Evolutionary conservation across 2,888 invertebrate genomes (phyloP).

Genomic region (Drosophila nr. medialis): DNA sequence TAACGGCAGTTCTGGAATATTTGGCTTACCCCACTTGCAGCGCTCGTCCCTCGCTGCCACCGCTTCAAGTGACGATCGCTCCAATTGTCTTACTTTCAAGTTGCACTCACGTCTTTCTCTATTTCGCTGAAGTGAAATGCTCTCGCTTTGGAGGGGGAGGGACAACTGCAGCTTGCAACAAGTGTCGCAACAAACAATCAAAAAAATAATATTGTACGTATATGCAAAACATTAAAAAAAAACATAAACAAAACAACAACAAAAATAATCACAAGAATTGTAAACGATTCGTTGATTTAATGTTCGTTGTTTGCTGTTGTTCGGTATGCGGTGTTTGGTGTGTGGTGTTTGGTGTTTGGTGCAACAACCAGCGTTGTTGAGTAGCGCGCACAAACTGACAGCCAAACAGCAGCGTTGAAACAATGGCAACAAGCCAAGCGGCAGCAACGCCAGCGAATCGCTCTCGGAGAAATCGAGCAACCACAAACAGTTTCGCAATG

Average conservation of each 20-base stretch:
- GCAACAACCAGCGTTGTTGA: constrained; percentile 70
- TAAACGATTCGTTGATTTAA: constrained; percentile 8
- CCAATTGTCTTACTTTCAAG: background rate
- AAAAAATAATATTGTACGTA: constrained; percentile 4
- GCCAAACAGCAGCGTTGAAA: constrained; percentile 36
- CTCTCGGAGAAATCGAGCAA: constrained; percentile 37
- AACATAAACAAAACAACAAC: constrained; percentile 15
- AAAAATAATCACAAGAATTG: constrained; percentile 12
- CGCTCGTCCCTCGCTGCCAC: background rate
- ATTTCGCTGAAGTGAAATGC: constrained; percentile 1
- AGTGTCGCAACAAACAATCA: constrained; percentile 22
- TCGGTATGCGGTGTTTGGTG: constrained; percentile 6
- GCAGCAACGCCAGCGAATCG: constrained; percentile 40
- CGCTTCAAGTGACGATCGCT: background rate
- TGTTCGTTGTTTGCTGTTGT: background rate
- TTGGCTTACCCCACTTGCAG: constrained; percentile 41
- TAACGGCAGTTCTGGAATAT: constrained; percentile 46
- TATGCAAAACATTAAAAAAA: constrained; percentile 4
- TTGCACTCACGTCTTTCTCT: constrained; percentile 23
- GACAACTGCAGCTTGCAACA: constrained; percentile 31
- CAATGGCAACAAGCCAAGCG: constrained; percentile 49
- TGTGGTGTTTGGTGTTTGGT: constrained; percentile 20
- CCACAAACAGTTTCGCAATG: background rate
- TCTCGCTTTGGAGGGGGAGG: background rate
- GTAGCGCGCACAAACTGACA: constrained; percentile 68